phyloP scores from a whole-genome alignment of 2,113 vertebrate genomes.

The Cercocebus atys region DNA sequence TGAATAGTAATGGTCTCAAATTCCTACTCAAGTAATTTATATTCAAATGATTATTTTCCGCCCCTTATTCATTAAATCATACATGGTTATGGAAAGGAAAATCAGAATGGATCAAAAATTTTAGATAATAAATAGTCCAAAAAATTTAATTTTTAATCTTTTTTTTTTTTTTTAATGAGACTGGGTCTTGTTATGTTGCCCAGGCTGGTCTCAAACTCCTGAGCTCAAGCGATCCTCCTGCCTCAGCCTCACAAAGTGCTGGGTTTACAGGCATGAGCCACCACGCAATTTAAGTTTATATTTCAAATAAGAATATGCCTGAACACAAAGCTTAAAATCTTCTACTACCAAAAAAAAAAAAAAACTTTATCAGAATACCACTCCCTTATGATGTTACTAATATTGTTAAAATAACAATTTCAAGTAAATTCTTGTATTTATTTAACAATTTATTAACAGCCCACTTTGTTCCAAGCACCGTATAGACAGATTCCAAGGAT shows the following conservation, averaged over 20 bases:
- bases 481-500: neutral
- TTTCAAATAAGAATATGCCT: conserved; percentile 19
- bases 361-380: neutral
- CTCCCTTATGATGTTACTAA: neutral
- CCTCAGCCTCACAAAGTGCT: neutral
- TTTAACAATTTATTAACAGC: neutral
- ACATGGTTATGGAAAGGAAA: neutral
- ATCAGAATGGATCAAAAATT: too few relatives aligned
- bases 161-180: neutral
- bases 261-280: neutral
- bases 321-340: neutral
- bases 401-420: conserved; percentile 23
- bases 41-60: neutral
- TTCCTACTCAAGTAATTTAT: neutral
- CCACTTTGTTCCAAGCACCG: neutral
- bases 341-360: neutral
- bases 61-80: neutral
- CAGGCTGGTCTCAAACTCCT: neutral
- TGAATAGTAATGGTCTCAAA: too few relatives aligned
- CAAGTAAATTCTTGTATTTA: neutral
- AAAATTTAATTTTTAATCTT: neutral
- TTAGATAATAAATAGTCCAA: neutral
- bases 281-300: neutral
- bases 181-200: neutral
- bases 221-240: neutral